phyloP scores from a whole-genome alignment of 1,140 invertebrate species.

The Onthophagus taurus region DNA sequence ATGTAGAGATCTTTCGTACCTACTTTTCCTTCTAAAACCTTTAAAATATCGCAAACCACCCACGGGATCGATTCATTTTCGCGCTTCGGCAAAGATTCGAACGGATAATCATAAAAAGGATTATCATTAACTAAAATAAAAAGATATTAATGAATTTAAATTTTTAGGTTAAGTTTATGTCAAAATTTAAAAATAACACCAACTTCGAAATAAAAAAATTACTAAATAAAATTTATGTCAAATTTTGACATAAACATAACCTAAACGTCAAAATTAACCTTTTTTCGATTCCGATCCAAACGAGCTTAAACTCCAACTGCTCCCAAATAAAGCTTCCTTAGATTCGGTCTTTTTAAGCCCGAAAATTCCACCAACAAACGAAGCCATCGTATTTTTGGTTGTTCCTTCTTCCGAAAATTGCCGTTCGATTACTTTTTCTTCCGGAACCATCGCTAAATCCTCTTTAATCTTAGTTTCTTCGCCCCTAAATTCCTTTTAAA shows the following conservation, averaged over 20 bases:
- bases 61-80: background rate
- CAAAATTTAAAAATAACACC: background rate
- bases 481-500: no score
- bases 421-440: no score
- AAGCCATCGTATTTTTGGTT: no score
- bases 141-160: no score
- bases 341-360: conserved; percentile 1
- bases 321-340: background rate
- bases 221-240: background rate
- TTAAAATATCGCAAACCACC: background rate
- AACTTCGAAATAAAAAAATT: background rate
- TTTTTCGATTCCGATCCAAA: conserved; percentile 3
- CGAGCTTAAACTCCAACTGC: conserved; percentile 3
- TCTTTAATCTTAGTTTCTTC: no score
- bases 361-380: no score
- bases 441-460: no score
- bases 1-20: background rate
- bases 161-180: no score
- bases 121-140: no score
- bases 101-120: background rate
- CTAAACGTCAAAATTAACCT: background rate
- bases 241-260: background rate
- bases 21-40: background rate
- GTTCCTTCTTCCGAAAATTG: no score
- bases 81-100: background rate